A percentile compares a stretch with the other conserved stretches of the same genome.
phyloP scores from a whole-genome alignment of 2,888 invertebrate genomes.

The Corbicula japonica region DNA sequence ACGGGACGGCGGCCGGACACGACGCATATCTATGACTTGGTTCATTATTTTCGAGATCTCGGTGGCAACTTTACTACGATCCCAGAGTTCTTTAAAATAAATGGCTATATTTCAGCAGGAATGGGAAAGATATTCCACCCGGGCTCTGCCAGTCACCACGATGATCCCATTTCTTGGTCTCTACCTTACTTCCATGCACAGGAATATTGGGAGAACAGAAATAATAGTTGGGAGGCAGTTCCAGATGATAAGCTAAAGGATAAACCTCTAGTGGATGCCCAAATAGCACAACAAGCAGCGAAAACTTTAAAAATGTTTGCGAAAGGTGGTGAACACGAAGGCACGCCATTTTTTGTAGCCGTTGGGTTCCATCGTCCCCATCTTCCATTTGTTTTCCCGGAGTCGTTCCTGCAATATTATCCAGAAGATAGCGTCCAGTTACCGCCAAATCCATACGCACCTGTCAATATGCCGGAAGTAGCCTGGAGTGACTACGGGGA shows the following conservation, averaged over 20 bases:
- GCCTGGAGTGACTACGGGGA: slow-evolving; percentile 74
- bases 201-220: slow-evolving; percentile 16
- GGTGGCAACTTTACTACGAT: slow-evolving; percentile 72
- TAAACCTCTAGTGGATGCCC: slow-evolving; percentile 92
- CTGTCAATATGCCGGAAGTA: slow-evolving; percentile 68
- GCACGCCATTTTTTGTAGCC: slow-evolving; percentile 92
- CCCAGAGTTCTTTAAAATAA: slow-evolving; percentile 68
- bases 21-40: slow-evolving; percentile 66
- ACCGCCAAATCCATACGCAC: slow-evolving; percentile 72
- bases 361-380: slow-evolving; percentile 96
- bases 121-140: slow-evolving; percentile 72
- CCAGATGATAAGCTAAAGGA: slow-evolving; percentile 79
- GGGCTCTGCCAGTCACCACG: slow-evolving; percentile 38
- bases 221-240: slow-evolving; percentile 69
- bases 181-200: slow-evolving; percentile 65
- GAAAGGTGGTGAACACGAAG: slow-evolving; percentile 53
- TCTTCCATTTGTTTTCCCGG: slow-evolving; percentile 94
- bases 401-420: slow-evolving; percentile 90
- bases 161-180: slow-evolving; percentile 77
- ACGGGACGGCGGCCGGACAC: slow-evolving; percentile 73
- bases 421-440: slow-evolving; percentile 58
- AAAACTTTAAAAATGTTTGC: slow-evolving; percentile 88
- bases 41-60: slow-evolving; percentile 59
- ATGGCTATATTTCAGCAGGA: slow-evolving; percentile 62
- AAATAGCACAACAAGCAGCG: slow-evolving; percentile 90